Conservation (phyloP, 2,888 invertebrate species). For the Melitaea athalia region DNA sequence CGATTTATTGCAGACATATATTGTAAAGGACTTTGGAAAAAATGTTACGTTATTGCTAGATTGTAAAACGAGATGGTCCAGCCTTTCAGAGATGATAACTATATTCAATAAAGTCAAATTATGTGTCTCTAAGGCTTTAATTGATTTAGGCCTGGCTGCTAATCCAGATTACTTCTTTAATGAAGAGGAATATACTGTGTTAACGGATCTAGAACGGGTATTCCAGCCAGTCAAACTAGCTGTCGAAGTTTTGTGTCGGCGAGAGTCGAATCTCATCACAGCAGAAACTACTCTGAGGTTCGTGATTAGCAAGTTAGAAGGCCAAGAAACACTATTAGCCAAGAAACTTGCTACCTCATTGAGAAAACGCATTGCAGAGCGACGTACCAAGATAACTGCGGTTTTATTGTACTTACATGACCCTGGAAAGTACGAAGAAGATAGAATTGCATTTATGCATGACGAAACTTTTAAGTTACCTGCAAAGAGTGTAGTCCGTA, state of each 20-base stretch:
- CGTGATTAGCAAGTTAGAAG: conserved; percentile 30
- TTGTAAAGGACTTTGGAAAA: too few relatives aligned
- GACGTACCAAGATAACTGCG: not conserved
- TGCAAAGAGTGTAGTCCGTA: not conserved
- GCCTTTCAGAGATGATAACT: too few relatives aligned
- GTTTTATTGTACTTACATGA: not conserved
- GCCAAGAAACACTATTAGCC: conserved; percentile 4
- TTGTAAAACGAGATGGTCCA: too few relatives aligned
- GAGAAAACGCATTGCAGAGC: conserved; percentile 5
- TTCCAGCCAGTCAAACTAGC: too few relatives aligned
- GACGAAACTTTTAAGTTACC: not conserved
- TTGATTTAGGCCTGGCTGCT: too few relatives aligned
- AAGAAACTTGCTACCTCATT: conserved; percentile 7
- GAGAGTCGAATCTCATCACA: conserved; percentile 35
- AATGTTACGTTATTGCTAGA: too few relatives aligned
- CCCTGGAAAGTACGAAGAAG: not conserved
- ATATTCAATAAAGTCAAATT: too few relatives aligned
- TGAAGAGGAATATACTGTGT: too few relatives aligned
- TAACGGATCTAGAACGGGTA: too few relatives aligned
- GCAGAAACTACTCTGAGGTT: conserved; percentile 38
- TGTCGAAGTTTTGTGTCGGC: conserved; percentile 39
- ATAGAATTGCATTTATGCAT: not conserved
- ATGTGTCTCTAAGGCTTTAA: too few relatives aligned
- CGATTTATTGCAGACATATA: too few relatives aligned
- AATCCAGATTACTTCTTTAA: too few relatives aligned